phyloP scores from a whole-genome alignment of 1,140 invertebrate genomes.

The Marisa cornuarietis region DNA sequence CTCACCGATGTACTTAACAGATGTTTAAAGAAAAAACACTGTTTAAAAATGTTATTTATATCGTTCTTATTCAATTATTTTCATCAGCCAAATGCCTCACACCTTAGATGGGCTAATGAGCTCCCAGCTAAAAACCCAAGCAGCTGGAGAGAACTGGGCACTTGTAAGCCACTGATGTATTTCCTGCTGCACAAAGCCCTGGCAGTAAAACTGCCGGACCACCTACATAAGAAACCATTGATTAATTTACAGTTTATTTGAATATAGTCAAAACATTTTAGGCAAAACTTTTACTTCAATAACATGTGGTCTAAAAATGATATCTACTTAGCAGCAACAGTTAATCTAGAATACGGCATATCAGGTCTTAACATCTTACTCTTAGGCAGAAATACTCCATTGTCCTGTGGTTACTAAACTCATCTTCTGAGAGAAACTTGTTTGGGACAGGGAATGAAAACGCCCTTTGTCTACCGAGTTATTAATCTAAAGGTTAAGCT shows the following conservation, averaged over 20 bases:
- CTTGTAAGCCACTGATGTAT: slow-evolving; percentile 84
- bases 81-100: neutral
- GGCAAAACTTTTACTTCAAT: neutral
- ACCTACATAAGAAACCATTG: slow-evolving; percentile 42
- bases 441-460: too few species aligned
- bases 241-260: neutral
- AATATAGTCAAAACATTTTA: neutral
- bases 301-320: neutral
- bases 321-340: neutral
- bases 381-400: too few species aligned
- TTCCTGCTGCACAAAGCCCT: slow-evolving; percentile 71
- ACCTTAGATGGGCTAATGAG: slow-evolving; percentile 82
- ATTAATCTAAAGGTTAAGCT: too few species aligned
- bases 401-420: too few species aligned
- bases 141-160: slow-evolving; percentile 82
- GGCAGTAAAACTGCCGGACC: slow-evolving; percentile 68
- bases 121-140: slow-evolving; percentile 91
- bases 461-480: too few species aligned
- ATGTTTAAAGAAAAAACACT: neutral
- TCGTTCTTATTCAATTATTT: neutral
- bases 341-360: neutral
- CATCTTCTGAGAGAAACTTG: too few species aligned
- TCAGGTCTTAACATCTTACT: neutral
- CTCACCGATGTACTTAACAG: too few species aligned
- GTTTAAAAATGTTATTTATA: neutral